These are phyloP conservation scores for Anodontia alba DNA, from an alignment of 2,888 invertebrate genomes.

Conservation along the genomic window DNA sequence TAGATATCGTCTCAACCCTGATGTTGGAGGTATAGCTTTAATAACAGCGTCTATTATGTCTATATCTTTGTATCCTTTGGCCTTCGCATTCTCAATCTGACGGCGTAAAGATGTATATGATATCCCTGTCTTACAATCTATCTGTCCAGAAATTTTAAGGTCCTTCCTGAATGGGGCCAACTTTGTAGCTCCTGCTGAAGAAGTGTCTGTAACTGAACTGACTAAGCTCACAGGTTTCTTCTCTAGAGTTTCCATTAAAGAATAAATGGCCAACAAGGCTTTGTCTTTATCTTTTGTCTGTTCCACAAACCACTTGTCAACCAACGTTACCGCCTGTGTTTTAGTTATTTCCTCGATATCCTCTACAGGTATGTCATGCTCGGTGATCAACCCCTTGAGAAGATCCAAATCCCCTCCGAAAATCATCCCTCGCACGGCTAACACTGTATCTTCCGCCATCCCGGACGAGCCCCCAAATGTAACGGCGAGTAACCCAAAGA, in stretches of 20 bases:
- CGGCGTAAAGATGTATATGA: background rate
- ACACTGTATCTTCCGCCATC: conserved; percentile 9
- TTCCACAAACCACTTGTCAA: conserved; percentile 6
- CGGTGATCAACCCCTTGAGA: conserved; percentile 1
- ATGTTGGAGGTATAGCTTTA: conserved; percentile 10
- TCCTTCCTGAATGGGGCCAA: background rate
- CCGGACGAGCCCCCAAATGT: conserved; percentile 22
- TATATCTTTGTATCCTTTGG: background rate
- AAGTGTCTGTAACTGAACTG: background rate
- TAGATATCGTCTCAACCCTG: background rate
- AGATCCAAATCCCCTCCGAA: background rate
- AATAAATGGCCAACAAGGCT: background rate
- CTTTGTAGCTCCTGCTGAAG: background rate
- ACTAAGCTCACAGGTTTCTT: background rate
- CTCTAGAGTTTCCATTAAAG: background rate
- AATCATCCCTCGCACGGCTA: background rate
- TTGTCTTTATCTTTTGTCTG: background rate
- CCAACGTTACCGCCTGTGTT: background rate
- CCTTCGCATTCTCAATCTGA: conserved; percentile 4
- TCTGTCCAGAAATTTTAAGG: conserved; percentile 10
- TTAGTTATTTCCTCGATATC: background rate
- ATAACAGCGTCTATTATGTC: conserved; percentile 9
- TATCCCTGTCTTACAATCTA: conserved; percentile 8
- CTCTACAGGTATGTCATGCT: conserved; percentile 11
- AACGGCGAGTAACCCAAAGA: background rate